Conservation (phyloP, 2,797 vertebrate species). For the Taeniopygia guttata region DNA sequence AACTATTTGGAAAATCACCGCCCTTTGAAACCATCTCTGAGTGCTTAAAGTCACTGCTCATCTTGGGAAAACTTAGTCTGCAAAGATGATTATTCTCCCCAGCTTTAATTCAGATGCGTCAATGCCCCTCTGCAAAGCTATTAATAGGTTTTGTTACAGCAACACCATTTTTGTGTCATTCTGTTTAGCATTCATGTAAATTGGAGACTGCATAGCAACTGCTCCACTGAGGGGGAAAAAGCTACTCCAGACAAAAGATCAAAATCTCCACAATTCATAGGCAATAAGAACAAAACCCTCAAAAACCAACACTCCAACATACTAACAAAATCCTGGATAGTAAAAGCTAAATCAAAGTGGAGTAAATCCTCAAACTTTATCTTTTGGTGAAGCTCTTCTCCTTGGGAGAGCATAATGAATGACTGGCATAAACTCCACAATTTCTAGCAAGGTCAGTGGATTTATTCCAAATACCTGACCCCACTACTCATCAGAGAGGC, state of each 20-base stretch:
- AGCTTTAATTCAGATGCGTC: slow-evolving; percentile 36
- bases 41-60: neutral
- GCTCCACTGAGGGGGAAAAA: neutral
- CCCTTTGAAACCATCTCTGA: neutral
- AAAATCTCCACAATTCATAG: neutral
- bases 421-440: too few species aligned
- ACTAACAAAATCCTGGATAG: too few species aligned
- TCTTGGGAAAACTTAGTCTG: neutral
- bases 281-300: too few species aligned
- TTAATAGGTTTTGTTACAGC: slow-evolving; percentile 48
- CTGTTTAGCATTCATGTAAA: neutral
- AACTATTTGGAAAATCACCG: neutral
- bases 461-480: too few species aligned
- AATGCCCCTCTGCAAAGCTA: slow-evolving; percentile 31
- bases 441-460: too few species aligned
- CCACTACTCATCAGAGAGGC: too few species aligned
- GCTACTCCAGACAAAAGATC: neutral
- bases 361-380: too few species aligned
- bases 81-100: neutral
- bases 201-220: neutral
- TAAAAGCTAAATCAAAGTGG: too few species aligned
- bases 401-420: too few species aligned
- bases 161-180: slow-evolving; percentile 24
- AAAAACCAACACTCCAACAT: too few species aligned
- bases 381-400: too few species aligned